Evolutionary conservation across 2,113 vertebrate species (phyloP).

Genomic region (Mesoclemmys tuberculata): DNA sequence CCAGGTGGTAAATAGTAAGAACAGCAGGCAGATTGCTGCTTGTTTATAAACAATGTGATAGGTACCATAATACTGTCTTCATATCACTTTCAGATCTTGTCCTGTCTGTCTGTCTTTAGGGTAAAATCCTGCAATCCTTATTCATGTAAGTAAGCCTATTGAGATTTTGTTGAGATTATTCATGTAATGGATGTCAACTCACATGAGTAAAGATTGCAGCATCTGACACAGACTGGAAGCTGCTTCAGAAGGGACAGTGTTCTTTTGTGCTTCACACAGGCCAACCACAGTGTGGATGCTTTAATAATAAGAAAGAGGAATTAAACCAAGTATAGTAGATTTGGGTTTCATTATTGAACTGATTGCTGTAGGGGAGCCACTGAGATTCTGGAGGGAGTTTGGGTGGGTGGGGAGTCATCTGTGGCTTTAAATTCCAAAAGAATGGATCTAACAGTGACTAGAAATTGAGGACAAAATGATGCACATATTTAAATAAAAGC

Average conservation of each 20-base stretch:
- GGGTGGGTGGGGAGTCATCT: background rate
- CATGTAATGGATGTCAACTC: background rate
- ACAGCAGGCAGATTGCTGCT: background rate
- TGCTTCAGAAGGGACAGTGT: background rate
- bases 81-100: background rate
- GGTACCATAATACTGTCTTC: background rate
- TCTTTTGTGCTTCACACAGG: background rate
- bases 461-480: slow-evolving; percentile 14
- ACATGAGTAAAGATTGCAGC: background rate
- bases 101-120: background rate
- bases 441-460: background rate
- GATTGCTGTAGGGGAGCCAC: background rate
- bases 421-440: slow-evolving; percentile 17
- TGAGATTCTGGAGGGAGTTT: background rate
- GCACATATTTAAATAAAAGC: background rate
- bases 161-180: background rate
- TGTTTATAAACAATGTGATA: background rate
- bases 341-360: slow-evolving; percentile 33
- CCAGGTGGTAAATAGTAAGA: background rate
- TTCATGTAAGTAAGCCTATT: background rate
- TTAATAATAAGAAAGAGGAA: background rate
- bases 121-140: rapidly evolving
- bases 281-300: background rate
- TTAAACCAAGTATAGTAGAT: background rate
- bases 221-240: background rate